Evolutionary conservation across 2,888 invertebrate genomes (phyloP), one percentile per base, ranked within the genome.

Genomic region (Ormyrus pomaceus): DNA sequence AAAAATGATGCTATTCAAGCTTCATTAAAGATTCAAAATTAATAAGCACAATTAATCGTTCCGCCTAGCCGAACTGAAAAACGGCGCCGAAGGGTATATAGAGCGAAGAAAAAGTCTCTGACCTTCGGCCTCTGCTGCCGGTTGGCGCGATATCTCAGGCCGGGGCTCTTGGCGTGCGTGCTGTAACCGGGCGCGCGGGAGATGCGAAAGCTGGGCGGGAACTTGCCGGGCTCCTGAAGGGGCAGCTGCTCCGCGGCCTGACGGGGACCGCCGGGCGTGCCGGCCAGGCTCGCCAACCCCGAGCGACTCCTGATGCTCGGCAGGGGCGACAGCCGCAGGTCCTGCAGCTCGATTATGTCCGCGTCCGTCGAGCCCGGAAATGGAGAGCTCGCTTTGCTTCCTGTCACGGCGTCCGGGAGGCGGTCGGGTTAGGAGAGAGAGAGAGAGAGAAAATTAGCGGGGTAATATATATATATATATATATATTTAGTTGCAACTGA

Each of bases 281-380:
- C 90, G 1, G 86, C 84, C 34, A 85, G 85, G 61, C 85, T 88
- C 6, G 86, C 84, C 58, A 94, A 91, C 83, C 94, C 93, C 69
- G 88, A 93, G 87, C 90, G 93, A 87, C 86, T 94, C 84, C 95
- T 93, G 88, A 94, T 95, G 85, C 94, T 96, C 85, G 95, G 96
- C 91, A 97, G 94, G 34, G 96, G 96, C 86, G 96, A 96, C 93
- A 96, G 94, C 85, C 95, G 92, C 59, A 96, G 93, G 88, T 98
- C 98, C 88, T 97, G 95, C 74, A 98, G 93, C 88, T 98, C 97
- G 87, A 97, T 97, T 86, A 98, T 97, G 89, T 97, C 97, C 86
- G 95, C 95, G 65, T 89, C 90, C 11, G 89, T 90, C 19, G 87
- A 85, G 50, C 88, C 90, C 69, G 88, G 86, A 83, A 88, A 89